A percentile compares a stretch with the other conserved stretches of the same genome.
Evolutionary conservation across 2,113 vertebrate genomes (phyloP).

Genomic region (Rhinoderma darwinii): DNA sequence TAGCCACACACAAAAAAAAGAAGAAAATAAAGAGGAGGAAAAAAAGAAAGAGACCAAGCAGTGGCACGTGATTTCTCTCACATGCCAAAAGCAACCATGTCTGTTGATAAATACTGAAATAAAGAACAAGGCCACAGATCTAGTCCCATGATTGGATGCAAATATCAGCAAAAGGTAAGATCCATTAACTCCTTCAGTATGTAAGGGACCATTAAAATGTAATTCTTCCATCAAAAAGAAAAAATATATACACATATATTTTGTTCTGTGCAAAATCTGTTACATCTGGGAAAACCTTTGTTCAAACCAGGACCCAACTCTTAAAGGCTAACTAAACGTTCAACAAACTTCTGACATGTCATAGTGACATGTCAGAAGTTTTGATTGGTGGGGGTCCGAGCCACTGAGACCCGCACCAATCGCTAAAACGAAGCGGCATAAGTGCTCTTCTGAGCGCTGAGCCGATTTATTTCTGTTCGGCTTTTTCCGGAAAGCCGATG

Average conservation of each 20-base stretch:
- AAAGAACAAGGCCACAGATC: constrained; percentile 91
- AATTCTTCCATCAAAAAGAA: constrained; percentile 64
- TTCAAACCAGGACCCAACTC: constrained; percentile 71
- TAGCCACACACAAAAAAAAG: constrained; percentile 89
- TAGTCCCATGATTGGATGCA: constrained; percentile 73
- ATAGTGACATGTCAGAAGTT: no score
- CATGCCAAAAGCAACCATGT: constrained; percentile 81
- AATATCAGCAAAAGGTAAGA: constrained; percentile 73
- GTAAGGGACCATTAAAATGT: constrained; percentile 72
- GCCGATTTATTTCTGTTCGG: no score
- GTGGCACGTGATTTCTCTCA: constrained; percentile 80
- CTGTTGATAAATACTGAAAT: constrained; percentile 91
- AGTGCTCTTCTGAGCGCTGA: no score
- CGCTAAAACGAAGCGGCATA: no score
- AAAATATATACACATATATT: constrained; percentile 30
- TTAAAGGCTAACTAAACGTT: no score
- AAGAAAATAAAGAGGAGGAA: constrained; percentile 77
- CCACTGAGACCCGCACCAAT: no score
- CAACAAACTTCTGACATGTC: no score
- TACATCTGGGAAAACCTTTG: constrained; percentile 61
- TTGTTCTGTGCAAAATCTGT: constrained; percentile 46
- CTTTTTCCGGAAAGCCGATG: no score
- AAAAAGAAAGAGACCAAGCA: constrained; percentile 81
- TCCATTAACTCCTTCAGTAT: constrained; percentile 68
- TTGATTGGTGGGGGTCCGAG: no score